These are phyloP conservation scores for Protobothrops flavoviridis DNA, from an alignment of 2,113 vertebrate species.

Conservation along the genomic window DNA sequence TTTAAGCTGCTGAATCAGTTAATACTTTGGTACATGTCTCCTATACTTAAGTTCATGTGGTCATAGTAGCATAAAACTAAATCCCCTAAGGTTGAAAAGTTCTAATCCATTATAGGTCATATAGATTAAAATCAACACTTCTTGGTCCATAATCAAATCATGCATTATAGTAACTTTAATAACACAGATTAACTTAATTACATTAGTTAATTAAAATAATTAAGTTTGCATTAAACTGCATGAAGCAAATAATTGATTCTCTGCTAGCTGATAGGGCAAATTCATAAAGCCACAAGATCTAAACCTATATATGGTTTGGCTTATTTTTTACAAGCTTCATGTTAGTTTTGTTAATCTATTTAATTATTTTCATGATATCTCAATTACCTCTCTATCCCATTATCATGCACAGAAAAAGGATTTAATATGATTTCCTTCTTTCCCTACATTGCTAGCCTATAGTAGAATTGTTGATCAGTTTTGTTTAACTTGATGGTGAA, in stretches of 20 bases:
- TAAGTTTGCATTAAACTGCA: slow-evolving; percentile 14
- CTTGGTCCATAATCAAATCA: slow-evolving; percentile 5
- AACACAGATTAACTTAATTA: slow-evolving; percentile 39
- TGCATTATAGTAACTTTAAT: slow-evolving; percentile 24
- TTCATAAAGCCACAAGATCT: not conserved
- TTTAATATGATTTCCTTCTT: not conserved
- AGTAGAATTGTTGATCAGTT: not conserved
- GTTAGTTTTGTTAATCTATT: not conserved
- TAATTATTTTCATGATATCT: not conserved
- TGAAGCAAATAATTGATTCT: slow-evolving; percentile 15
- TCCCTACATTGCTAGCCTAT: not conserved
- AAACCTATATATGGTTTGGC: not conserved
- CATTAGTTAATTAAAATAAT: slow-evolving; percentile 23
- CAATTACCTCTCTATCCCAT: not conserved
- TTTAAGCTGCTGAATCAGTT: not conserved
- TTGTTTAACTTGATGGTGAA: not conserved
- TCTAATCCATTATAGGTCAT: not conserved
- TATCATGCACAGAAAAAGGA: not conserved
- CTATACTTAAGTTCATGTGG: not conserved
- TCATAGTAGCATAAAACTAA: not conserved
- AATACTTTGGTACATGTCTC: not conserved
- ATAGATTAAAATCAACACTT: not conserved
- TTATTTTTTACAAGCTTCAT: not conserved
- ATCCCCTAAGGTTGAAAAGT: not conserved
- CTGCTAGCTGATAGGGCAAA: not conserved